Conservation (phyloP, 2,888 invertebrate species). For the Pandemis heparana region DNA sequence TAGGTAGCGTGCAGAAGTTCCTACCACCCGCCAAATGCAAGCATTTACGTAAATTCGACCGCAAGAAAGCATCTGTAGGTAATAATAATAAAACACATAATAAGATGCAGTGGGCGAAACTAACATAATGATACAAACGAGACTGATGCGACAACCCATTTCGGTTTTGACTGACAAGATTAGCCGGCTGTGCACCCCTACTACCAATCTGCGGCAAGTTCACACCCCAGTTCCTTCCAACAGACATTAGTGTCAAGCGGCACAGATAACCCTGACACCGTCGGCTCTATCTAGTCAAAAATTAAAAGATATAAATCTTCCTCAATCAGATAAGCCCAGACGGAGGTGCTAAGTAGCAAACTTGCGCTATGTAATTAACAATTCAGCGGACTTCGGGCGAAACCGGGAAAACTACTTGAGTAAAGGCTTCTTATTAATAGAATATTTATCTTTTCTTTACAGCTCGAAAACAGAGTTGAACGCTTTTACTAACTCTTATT, state of each 20-base stretch:
- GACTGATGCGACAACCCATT: not conserved
- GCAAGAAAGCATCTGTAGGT: too few relatives aligned
- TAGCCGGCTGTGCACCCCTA: not conserved
- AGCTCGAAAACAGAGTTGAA: not conserved
- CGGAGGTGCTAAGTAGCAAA: constrained; percentile 76
- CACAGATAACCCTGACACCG: constrained; percentile 47
- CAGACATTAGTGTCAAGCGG: constrained; percentile 48
- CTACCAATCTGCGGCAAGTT: constrained; percentile 36
- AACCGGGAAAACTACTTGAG: constrained; percentile 68
- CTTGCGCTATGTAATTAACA: constrained; percentile 77
- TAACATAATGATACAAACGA: too few relatives aligned
- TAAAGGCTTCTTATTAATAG: constrained; percentile 56
- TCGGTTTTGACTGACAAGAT: not conserved
- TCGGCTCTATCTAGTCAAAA: constrained; percentile 53
- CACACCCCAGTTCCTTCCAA: constrained; percentile 29
- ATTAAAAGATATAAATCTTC: constrained; percentile 69
- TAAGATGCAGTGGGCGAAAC: too few relatives aligned
- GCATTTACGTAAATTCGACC: too few relatives aligned
- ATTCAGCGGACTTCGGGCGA: constrained; percentile 69
- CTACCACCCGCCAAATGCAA: too few relatives aligned
- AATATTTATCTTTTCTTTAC: constrained; percentile 46
- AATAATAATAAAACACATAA: too few relatives aligned
- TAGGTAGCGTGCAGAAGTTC: too few relatives aligned
- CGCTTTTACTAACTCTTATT: not conserved
- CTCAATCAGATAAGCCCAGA: constrained; percentile 68